Conservation (phyloP, 2,113 vertebrate genomes). For the Pelobates fuscus region DNA sequence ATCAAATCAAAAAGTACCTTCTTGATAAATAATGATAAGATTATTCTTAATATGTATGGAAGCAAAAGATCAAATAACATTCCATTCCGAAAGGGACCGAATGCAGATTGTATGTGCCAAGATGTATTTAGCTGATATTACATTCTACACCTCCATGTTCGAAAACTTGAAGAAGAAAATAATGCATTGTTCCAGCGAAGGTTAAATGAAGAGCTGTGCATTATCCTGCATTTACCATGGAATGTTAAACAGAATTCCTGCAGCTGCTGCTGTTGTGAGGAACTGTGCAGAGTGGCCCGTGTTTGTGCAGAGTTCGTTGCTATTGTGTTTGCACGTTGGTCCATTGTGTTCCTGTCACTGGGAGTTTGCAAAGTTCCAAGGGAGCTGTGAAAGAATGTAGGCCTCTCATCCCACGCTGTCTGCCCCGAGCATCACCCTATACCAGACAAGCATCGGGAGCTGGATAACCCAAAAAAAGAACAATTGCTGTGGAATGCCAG, state of each 20-base stretch:
- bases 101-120: neutral
- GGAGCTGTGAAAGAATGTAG: slow-evolving; percentile 45
- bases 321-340: slow-evolving; percentile 44
- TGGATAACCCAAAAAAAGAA: neutral
- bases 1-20: too few species aligned
- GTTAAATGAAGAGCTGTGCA: slow-evolving; percentile 23
- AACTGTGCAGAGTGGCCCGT: slow-evolving; percentile 28
- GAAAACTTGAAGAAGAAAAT: slow-evolving; percentile 30
- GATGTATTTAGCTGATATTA: slow-evolving; percentile 6
- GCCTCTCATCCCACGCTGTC: slow-evolving; percentile 46
- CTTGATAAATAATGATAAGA: neutral
- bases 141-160: slow-evolving; percentile 11
- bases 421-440: slow-evolving; percentile 42
- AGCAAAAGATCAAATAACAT: neutral
- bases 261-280: slow-evolving; percentile 12
- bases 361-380: slow-evolving; percentile 43
- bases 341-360: slow-evolving; percentile 42
- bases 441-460: slow-evolving; percentile 7
- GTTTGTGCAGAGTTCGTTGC: slow-evolving; percentile 36
- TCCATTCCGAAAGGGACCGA: neutral
- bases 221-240: slow-evolving; percentile 32
- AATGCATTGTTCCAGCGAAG: slow-evolving; percentile 21
- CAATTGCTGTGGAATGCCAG: too few species aligned
- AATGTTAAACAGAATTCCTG: slow-evolving; percentile 44
- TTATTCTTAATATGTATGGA: neutral